A percentile compares a stretch with the other conserved stretches of the same genome.
phyloP scores from a whole-genome alignment of 23 tunicate genomes.

The Styela clava region DNA sequence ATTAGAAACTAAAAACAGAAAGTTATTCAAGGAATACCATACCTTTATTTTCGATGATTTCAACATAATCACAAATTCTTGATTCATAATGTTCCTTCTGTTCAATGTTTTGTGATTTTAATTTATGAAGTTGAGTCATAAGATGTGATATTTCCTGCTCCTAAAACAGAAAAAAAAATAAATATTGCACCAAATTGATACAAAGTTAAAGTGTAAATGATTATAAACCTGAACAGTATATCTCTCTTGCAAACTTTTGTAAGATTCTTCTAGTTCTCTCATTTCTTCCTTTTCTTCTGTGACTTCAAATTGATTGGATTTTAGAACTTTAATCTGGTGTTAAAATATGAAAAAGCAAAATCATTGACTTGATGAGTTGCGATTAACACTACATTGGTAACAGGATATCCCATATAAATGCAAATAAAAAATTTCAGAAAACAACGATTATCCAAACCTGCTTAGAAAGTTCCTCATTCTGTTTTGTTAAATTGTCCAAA shows the following conservation, averaged over 20 bases:
- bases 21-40: no score
- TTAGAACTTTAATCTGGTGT: constrained; percentile 2
- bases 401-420: no score
- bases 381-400: background rate
- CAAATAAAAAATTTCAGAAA: no score
- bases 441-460: no score
- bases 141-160: constrained; percentile 2
- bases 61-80: background rate
- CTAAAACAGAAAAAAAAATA: background rate
- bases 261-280: constrained; percentile 3
- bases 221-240: background rate
- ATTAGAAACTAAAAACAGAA: no score
- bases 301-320: background rate
- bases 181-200: background rate
- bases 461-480: background rate
- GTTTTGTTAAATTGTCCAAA: background rate
- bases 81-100: constrained; percentile 18
- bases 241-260: constrained; percentile 16
- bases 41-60: constrained; percentile 11
- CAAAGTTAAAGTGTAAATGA: no score
- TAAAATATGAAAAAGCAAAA: background rate
- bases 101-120: constrained; percentile 5
- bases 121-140: background rate
- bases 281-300: background rate
- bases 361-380: background rate